Evolutionary conservation across 2,888 invertebrate genomes (phyloP).

Genomic region (Parelbella ahira): DNA sequence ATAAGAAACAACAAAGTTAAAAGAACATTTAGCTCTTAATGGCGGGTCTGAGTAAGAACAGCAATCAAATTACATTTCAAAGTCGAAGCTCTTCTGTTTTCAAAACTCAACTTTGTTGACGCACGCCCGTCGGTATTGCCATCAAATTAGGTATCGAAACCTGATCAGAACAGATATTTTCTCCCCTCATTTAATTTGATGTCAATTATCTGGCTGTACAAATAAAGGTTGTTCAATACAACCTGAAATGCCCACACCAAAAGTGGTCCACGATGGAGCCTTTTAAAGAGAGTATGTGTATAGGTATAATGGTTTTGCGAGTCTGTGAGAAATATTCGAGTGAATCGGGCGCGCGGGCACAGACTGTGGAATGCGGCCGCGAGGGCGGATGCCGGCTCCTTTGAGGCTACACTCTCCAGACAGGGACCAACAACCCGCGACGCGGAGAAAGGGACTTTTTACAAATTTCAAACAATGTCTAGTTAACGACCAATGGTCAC

Average conservation of each 20-base stretch:
- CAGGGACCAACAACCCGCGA: slow-evolving; percentile 64
- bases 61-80: slow-evolving; percentile 10
- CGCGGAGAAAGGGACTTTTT: slow-evolving; percentile 63
- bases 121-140: slow-evolving; percentile 4
- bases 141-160: slow-evolving; percentile 30
- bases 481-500: slow-evolving; percentile 8
- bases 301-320: slow-evolving; percentile 64
- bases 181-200: slow-evolving; percentile 35
- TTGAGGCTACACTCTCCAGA: slow-evolving; percentile 67
- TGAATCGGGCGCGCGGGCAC: slow-evolving; percentile 60
- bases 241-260: slow-evolving; percentile 39
- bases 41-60: background rate
- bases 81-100: background rate
- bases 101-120: slow-evolving; percentile 8
- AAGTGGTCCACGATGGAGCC: slow-evolving; percentile 41
- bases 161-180: slow-evolving; percentile 28
- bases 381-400: slow-evolving; percentile 76
- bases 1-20: too few species aligned
- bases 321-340: slow-evolving; percentile 79
- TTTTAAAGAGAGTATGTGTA: slow-evolving; percentile 41
- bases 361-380: slow-evolving; percentile 69
- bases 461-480: slow-evolving; percentile 32
- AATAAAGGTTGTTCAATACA: slow-evolving; percentile 36
- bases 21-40: slow-evolving; percentile 3
- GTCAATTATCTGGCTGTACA: slow-evolving; percentile 39